These are phyloP conservation scores for Pachydiplax longipennis DNA, from an alignment of 2,888 invertebrate species.

Conservation along the genomic window DNA sequence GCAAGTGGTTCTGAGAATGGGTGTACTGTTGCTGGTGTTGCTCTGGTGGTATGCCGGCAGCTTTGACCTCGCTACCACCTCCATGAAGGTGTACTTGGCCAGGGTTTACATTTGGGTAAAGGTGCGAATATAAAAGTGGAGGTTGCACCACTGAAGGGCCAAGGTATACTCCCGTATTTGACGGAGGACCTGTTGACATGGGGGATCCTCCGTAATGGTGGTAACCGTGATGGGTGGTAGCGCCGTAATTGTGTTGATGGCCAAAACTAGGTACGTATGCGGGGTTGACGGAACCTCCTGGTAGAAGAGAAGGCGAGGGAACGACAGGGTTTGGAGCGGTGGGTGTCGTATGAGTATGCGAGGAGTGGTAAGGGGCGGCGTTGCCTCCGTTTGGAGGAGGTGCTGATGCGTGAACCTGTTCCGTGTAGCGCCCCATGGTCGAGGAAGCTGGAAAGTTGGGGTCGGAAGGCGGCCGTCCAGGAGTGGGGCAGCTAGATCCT, in stretches of 20 bases:
- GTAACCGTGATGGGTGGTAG: constrained; percentile 26
- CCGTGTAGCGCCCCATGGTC: constrained; percentile 28
- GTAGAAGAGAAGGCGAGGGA: constrained; percentile 41
- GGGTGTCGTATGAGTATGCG: constrained; percentile 43
- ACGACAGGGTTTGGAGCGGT: constrained; percentile 49
- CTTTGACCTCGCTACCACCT: background rate
- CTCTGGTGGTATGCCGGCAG: constrained; percentile 1
- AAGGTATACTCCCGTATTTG: background rate
- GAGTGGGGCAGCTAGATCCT: constrained; percentile 48
- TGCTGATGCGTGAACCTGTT: constrained; percentile 55
- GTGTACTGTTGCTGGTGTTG: constrained; percentile 47
- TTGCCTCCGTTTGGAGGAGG: constrained; percentile 57
- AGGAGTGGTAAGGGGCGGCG: constrained; percentile 51
- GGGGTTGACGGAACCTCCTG: background rate
- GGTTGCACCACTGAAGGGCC: constrained; percentile 44
- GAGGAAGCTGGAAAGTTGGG: constrained; percentile 38
- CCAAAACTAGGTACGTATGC: background rate
- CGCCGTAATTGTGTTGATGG: constrained; percentile 42
- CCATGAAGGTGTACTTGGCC: constrained; percentile 83
- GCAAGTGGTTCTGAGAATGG: constrained; percentile 47
- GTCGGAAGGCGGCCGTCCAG: constrained; percentile 48
- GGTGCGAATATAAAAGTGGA: constrained; percentile 74
- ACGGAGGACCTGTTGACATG: background rate
- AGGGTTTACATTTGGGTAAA: constrained; percentile 85
- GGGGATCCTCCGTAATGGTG: constrained; percentile 16